Evolutionary conservation across 1,140 invertebrate species (phyloP).

Genomic region (Sitodiplosis mosellana): DNA sequence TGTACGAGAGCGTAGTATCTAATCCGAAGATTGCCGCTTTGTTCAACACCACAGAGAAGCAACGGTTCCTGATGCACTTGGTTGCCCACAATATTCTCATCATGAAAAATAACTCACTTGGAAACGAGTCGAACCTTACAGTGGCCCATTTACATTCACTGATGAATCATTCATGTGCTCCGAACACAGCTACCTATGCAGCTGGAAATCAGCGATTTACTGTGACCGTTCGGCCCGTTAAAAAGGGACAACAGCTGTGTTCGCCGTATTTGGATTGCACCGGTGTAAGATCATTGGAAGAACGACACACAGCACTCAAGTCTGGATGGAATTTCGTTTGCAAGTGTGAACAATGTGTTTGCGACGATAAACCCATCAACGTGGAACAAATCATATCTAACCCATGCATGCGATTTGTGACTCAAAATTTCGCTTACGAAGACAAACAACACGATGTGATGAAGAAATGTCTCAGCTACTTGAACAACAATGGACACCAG

Average conservation of each 20-base stretch:
- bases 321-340: not conserved
- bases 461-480: too few species aligned
- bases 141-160: not conserved
- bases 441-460: too few species aligned
- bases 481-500: too few species aligned
- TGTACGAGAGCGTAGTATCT: not conserved
- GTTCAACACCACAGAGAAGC: not conserved
- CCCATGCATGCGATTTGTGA: too few species aligned
- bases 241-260: not conserved
- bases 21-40: too few species aligned
- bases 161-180: conserved; percentile 1
- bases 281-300: not conserved
- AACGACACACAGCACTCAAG: not conserved
- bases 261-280: not conserved
- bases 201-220: not conserved
- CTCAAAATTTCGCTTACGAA: too few species aligned
- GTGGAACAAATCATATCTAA: too few species aligned
- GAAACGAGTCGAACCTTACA: not conserved
- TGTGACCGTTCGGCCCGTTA: not conserved
- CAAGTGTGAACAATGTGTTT: not conserved
- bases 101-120: not conserved
- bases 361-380: too few species aligned
- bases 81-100: not conserved
- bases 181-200: not conserved
- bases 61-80: not conserved